phyloP scores from a whole-genome alignment of 1,140 invertebrate species.

The Papilio aristodemus region DNA sequence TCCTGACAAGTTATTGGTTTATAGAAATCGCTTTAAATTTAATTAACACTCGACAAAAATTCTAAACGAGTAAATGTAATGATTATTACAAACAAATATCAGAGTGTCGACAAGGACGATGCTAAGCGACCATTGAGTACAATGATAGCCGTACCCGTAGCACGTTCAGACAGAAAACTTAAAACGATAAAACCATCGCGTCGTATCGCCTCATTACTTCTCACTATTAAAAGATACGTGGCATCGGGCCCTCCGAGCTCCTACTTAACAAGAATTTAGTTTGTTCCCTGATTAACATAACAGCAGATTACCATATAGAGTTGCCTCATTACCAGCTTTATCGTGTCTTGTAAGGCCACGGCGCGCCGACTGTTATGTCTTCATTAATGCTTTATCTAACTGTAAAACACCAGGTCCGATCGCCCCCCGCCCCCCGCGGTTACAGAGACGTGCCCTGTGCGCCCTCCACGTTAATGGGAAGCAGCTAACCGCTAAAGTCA shows the following conservation, averaged over 20 bases:
- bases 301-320: slow-evolving; percentile 17
- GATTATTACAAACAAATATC: too few relatives aligned
- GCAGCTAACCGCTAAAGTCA: background rate
- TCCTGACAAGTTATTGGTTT: too few relatives aligned
- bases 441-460: background rate
- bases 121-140: too few relatives aligned
- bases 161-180: too few relatives aligned
- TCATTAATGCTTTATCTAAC: slow-evolving; percentile 43
- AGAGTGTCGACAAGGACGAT: too few relatives aligned
- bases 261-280: background rate
- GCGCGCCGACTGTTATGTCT: slow-evolving; percentile 34
- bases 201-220: background rate
- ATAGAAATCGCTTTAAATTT: too few relatives aligned
- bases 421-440: too few relatives aligned
- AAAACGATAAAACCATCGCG: background rate
- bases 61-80: too few relatives aligned
- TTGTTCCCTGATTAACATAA: slow-evolving; percentile 29
- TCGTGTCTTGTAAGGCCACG: background rate
- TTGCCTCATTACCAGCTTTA: slow-evolving; percentile 37
- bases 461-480: slow-evolving; percentile 9
- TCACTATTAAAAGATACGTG: background rate
- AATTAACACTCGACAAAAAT: too few relatives aligned
- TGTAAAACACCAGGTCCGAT: slow-evolving; percentile 28
- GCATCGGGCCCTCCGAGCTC: background rate
- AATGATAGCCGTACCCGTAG: too few relatives aligned